Conservation (phyloP, 2,797 vertebrate genomes). For the Hippocampus kuda region DNA sequence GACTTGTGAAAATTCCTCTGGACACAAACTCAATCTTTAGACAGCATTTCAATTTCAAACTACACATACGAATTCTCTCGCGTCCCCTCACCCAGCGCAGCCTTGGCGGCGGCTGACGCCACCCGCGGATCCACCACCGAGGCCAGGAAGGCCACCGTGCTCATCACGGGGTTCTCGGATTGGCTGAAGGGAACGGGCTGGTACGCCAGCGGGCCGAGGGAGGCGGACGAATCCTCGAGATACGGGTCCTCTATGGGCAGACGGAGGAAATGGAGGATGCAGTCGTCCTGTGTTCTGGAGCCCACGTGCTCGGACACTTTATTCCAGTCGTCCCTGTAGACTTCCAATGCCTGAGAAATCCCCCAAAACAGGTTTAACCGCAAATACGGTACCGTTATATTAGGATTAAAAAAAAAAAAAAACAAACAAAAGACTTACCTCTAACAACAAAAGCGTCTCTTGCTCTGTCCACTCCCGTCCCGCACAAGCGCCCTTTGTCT, state of each 20-base stretch:
- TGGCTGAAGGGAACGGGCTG: slow-evolving; percentile 96
- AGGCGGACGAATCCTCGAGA: slow-evolving; percentile 87
- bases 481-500: slow-evolving; percentile 92
- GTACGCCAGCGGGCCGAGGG: slow-evolving; percentile 86
- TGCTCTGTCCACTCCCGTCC: slow-evolving; percentile 96
- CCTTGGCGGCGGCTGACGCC: slow-evolving; percentile 88
- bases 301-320: slow-evolving; percentile 96
- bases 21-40: slow-evolving; percentile 7
- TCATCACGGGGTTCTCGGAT: slow-evolving; percentile 96
- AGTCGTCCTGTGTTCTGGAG: slow-evolving; percentile 93
- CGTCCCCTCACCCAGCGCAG: slow-evolving; percentile 75
- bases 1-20: slow-evolving; percentile 94
- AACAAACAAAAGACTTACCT: slow-evolving; percentile 64
- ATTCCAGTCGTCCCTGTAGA: slow-evolving; percentile 99
- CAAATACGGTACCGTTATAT: not conserved
- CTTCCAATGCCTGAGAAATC: slow-evolving; percentile 79
- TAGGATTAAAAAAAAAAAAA: not conserved
- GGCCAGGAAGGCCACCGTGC: slow-evolving; percentile 92
- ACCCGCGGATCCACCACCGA: slow-evolving; percentile 93
- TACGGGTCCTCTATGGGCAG: slow-evolving; percentile 95
- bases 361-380: not conserved
- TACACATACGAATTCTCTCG: not conserved
- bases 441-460: slow-evolving; percentile 86
- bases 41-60: not conserved
- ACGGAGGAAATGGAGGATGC: slow-evolving; percentile 91